Conservation (phyloP, 1,140 invertebrate genomes). For the Aricia agestis region DNA sequence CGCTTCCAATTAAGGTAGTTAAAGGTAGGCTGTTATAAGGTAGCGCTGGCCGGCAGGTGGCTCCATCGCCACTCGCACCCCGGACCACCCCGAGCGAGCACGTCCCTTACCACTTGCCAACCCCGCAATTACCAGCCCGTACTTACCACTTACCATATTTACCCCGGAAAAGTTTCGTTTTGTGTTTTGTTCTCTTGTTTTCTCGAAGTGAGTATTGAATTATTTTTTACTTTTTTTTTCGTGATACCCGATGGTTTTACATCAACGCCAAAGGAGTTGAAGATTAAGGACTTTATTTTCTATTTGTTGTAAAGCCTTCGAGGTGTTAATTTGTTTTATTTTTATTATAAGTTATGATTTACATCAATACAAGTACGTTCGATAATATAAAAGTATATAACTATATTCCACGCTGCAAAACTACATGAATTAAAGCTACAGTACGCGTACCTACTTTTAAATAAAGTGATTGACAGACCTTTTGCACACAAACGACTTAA, state of each 20-base stretch:
- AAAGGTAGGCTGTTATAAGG: constrained; percentile 43
- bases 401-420: too few species aligned
- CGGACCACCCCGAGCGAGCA: constrained; percentile 40
- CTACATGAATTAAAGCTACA: too few species aligned
- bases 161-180: constrained; percentile 17
- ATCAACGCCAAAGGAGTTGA: too few species aligned
- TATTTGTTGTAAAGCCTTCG: too few species aligned
- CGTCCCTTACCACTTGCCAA: constrained; percentile 30
- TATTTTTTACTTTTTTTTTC: constrained; percentile 19
- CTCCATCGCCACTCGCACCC: constrained; percentile 49
- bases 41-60: constrained; percentile 35
- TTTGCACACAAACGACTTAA: too few species aligned
- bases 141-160: neutral
- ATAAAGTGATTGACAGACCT: too few species aligned
- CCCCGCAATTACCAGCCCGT: neutral
- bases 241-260: constrained; percentile 18
- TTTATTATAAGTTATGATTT: too few species aligned
- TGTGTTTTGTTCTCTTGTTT: constrained; percentile 17
- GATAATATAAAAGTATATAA: too few species aligned
- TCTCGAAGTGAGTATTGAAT: constrained; percentile 20
- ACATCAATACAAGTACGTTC: too few species aligned
- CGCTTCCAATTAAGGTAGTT: constrained; percentile 40
- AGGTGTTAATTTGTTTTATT: too few species aligned
- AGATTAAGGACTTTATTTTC: too few species aligned
- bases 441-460: too few species aligned